Evolutionary conservation across 2,888 invertebrate genomes (phyloP).

Genomic region (Ormyrus thymus): DNA sequence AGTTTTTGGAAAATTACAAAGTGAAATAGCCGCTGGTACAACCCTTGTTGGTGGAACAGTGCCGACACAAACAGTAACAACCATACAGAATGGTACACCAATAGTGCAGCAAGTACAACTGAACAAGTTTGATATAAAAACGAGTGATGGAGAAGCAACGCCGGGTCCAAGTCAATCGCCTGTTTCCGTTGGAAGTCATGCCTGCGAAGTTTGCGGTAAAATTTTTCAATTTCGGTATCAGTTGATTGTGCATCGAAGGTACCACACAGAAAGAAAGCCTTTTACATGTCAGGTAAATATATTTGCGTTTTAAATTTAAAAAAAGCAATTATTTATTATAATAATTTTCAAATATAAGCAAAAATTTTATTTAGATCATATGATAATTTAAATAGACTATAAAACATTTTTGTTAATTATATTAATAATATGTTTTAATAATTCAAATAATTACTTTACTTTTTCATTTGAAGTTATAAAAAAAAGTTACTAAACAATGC

Average conservation of each 20-base stretch:
- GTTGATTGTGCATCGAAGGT: slow-evolving; percentile 89
- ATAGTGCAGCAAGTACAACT: slow-evolving; percentile 72
- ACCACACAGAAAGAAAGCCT: slow-evolving; percentile 90
- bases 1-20: slow-evolving; percentile 85
- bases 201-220: slow-evolving; percentile 90
- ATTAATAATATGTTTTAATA: too few relatives aligned
- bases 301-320: neutral
- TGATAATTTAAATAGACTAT: neutral
- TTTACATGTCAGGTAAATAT: slow-evolving; percentile 80
- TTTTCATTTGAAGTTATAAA: too few relatives aligned
- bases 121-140: slow-evolving; percentile 73
- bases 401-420: neutral
- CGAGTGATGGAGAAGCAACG: slow-evolving; percentile 71
- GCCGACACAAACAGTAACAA: slow-evolving; percentile 73
- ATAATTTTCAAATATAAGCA: neutral
- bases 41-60: slow-evolving; percentile 71
- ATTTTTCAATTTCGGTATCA: slow-evolving; percentile 92
- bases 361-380: slow-evolving; percentile 1
- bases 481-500: too few relatives aligned
- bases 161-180: slow-evolving; percentile 78
- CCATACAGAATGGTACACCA: slow-evolving; percentile 73
- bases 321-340: neutral
- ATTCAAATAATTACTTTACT: too few relatives aligned
- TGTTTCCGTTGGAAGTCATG: slow-evolving; percentile 81
- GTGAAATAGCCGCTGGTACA: slow-evolving; percentile 77